Evolutionary conservation across 2,888 invertebrate genomes (phyloP), one percentile per base, ranked within the genome.

Genomic region (Metopia argyrocephala): DNA sequence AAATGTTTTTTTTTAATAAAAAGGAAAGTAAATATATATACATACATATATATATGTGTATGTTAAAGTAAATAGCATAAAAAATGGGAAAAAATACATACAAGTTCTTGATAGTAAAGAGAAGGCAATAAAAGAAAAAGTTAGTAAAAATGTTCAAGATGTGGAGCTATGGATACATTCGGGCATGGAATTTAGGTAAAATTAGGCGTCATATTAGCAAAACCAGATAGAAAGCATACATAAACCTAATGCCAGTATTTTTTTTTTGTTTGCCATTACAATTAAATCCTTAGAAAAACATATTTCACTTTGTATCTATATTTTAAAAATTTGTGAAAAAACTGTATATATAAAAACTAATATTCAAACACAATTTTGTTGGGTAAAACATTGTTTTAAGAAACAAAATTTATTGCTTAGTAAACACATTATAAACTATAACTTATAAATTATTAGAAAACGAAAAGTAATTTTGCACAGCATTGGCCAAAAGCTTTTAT

Each of bases 291-390:
- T 56, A 45, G n/a, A 21, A 73, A 66, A 69, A 81, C 74, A 81
- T 74, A 75, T 78, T 81, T 81, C 81, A 81, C 81, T 81, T 81
- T 81, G 81, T 81, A 81, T 81, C 61, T 74, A 76, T 76, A 81
- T 78, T 65, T 75, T 38, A 6, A 74, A 69, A 9, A 74, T 48
- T 52, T 15, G 15, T 56, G 54, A 66, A 66, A 62, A 62, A 52
- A 38, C 52, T 62, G 23, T 65, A 57, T 78, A 80, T 69, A 76
- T 68, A 65, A 25, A 45, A 76, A 57, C 56, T 5, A 61, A 74
- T 78, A 81, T 81, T 81, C 78, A 81, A 81, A 81, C 81, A 78
- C 74, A 81, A 25, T 64, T 74, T 74, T 68, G 18, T 64, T 66
- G 21, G 28, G 18, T 71, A 28, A 69, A 62, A 73, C 75, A 78